Evolutionary conservation across 2,113 vertebrate species (phyloP).

Genomic region (Chamaea fasciata): DNA sequence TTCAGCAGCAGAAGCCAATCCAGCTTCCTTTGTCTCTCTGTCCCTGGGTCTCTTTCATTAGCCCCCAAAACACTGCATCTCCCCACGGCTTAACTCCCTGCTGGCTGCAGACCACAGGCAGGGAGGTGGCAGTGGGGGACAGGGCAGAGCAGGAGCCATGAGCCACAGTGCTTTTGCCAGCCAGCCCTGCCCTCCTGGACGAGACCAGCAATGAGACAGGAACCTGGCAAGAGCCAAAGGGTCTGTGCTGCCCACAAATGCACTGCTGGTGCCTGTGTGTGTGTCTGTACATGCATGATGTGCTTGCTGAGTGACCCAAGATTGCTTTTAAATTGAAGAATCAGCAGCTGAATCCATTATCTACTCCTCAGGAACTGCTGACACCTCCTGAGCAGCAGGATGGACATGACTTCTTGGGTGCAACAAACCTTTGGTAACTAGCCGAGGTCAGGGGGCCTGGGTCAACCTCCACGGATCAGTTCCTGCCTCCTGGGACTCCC

Average conservation of each 20-base stretch:
- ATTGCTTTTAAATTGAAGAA: not conserved
- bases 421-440: not conserved
- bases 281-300: rapidly evolving
- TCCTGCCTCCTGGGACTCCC: not conserved
- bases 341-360: not conserved
- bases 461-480: not conserved
- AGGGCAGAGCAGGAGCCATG: not conserved
- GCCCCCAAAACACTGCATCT: not conserved
- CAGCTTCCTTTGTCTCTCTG: not conserved
- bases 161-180: not conserved
- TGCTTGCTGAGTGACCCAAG: not conserved
- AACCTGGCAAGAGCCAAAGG: not conserved
- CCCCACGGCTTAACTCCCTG: not conserved
- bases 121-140: not conserved
- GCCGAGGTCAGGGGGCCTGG: rapidly evolving
- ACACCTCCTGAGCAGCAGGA: not conserved
- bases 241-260: not conserved
- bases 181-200: not conserved
- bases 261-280: rapidly evolving
- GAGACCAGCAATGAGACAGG: not conserved
- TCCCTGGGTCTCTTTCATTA: not conserved
- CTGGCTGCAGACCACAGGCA: not conserved
- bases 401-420: not conserved
- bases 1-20: not conserved
- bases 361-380: not conserved